phyloP scores from a whole-genome alignment of 2,888 invertebrate species.

The Rhagium mordax region DNA sequence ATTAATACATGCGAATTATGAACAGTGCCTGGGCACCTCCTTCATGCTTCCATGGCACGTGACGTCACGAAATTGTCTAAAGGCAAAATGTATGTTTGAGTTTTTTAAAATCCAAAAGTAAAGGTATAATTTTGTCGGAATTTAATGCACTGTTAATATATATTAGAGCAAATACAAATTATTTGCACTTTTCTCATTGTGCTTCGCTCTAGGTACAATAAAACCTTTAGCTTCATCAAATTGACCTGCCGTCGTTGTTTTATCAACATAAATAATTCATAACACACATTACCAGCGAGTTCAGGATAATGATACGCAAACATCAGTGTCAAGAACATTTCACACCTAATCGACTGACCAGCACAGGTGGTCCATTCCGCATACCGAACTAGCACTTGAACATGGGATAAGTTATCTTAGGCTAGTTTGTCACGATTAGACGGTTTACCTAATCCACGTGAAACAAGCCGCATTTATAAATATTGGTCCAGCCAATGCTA shows the following conservation, averaged over 20 bases:
- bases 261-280: conserved; percentile 9
- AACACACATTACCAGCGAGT: background rate
- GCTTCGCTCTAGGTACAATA: no score
- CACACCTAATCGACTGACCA: conserved; percentile 44
- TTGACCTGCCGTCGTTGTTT: background rate
- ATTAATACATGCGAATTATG: no score
- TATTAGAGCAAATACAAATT: no score
- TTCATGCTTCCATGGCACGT: no score
- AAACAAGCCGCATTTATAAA: conserved; percentile 49
- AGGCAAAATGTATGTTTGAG: no score
- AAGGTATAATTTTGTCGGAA: no score
- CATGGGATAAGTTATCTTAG: conserved; percentile 55
- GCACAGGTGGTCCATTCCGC: conserved; percentile 54
- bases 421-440: conserved; percentile 53
- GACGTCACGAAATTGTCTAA: no score
- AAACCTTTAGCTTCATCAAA: no score
- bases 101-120: no score
- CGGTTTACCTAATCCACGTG: conserved; percentile 53
- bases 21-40: no score
- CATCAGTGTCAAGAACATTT: conserved; percentile 31
- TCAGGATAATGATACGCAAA: conserved; percentile 25
- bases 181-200: no score
- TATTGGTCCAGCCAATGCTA: conserved; percentile 32
- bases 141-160: no score
- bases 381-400: conserved; percentile 47